Evolutionary conservation across 1,140 invertebrate species (phyloP).

Genomic region (Whitmania pigra): DNA sequence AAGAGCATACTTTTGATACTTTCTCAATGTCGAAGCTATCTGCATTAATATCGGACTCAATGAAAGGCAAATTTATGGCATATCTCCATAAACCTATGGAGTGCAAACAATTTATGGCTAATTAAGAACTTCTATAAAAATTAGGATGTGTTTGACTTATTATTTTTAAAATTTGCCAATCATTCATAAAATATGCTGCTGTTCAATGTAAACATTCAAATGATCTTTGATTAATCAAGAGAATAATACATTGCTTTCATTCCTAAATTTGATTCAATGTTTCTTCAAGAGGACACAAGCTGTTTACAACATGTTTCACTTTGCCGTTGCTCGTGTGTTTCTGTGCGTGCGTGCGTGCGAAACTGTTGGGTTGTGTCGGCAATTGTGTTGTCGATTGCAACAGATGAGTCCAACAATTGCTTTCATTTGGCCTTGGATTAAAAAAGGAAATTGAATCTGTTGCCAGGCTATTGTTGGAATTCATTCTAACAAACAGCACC

Average conservation of each 20-base stretch:
- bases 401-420: neutral
- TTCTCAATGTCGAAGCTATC: neutral
- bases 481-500: neutral
- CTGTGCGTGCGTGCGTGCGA: neutral
- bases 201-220: no score
- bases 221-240: no score
- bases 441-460: neutral
- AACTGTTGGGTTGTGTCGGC: neutral
- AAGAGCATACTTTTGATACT: slow-evolving; percentile 37
- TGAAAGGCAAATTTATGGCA: neutral
- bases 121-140: neutral
- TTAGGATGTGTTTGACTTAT: neutral
- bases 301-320: no score
- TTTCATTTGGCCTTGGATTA: neutral
- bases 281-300: no score
- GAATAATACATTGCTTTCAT: no score
- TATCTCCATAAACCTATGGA: neutral
- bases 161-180: neutral
- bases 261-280: no score
- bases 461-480: neutral
- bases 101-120: neutral
- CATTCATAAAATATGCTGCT: no score
- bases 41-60: neutral
- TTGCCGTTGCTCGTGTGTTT: neutral
- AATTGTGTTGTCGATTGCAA: neutral